These are phyloP conservation scores for Thaumatotibia leucotreta DNA, from an alignment of 1,140 invertebrate genomes.

Conservation along the genomic window DNA sequence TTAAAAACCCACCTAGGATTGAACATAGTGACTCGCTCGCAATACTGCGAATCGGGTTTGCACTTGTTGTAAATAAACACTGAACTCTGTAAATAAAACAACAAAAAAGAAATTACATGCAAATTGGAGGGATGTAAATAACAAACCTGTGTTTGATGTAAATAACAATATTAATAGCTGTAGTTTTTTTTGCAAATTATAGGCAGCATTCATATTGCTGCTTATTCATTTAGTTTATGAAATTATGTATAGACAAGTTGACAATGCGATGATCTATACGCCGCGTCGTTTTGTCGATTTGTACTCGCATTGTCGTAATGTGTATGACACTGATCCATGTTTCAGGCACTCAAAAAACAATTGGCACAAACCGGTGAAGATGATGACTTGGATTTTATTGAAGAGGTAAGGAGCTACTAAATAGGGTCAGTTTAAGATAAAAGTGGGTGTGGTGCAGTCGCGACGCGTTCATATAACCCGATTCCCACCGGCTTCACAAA, in stretches of 20 bases:
- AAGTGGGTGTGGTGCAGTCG: too few relatives aligned
- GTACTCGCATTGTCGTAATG: background rate
- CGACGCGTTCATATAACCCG: too few relatives aligned
- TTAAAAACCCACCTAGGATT: background rate
- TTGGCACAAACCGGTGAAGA: slow-evolving; percentile 54
- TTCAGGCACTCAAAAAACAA: slow-evolving; percentile 63
- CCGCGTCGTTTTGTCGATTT: background rate
- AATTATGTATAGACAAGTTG: background rate
- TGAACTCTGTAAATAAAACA: background rate
- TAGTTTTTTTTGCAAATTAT: background rate
- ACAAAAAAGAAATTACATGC: background rate
- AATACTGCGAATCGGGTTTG: background rate
- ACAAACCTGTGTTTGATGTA: background rate
- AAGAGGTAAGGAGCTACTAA: slow-evolving; percentile 45
- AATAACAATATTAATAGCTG: background rate
- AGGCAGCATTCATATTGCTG: background rate
- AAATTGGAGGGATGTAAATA: background rate
- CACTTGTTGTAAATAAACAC: slow-evolving; percentile 6
- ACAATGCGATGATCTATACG: background rate
- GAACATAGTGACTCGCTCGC: slow-evolving; percentile 9
- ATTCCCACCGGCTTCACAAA: too few relatives aligned
- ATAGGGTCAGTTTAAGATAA: too few relatives aligned
- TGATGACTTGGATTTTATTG: slow-evolving; percentile 51
- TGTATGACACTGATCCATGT: slow-evolving; percentile 14
- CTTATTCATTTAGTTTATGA: background rate